Base-by-base conservation (phyloP, 1,140 invertebrate genomes). In the Zophobas morio region DNA sequence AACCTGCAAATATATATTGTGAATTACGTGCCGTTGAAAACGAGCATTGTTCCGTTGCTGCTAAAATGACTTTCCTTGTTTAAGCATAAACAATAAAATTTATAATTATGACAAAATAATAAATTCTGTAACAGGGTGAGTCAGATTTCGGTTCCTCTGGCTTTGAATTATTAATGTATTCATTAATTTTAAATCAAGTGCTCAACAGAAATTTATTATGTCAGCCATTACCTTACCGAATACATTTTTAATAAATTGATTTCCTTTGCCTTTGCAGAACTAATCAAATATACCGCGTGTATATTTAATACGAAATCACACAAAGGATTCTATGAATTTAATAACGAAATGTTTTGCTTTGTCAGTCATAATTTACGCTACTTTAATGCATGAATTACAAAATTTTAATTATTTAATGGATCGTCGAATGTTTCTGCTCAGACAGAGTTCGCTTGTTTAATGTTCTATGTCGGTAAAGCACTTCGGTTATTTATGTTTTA, bases 101-200 rank as follows among this genome's bases (percentile, higher is more conserved):
- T 20, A 20, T 20, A 20, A 20, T 20, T 20, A 20, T 20, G 20
- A 20, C 20, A 20, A 20, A 20, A 20, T 20, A 20, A 20, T 20
- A 20, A 20, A 20, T 20, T 20, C 20, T 20, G 20, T 20, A 20
- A 20, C 20, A 20, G 20, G 3, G 42, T 46, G 42, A 4, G 42
- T 8, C 3, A 46, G 3, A 3, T 46, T 46, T 8, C 3, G 42
- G 3, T 46, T 4, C 42, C 3, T 8, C 42, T 46, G 8, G 42
- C 6, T 6, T 2, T 57, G 56, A 57, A 57, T 35, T 35, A 57
- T 57, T 57, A 57, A 57, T 35, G 56, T 35, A 36, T 34, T 36
- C 35, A 57, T 57, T 35, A 57, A 57, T 57, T 57, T 57, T 57
- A 57, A 57, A 57, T 6, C 56, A 57, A 57, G 56, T 57, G 56